Evolutionary conservation across 1,140 invertebrate species (phyloP), one percentile per base, ranked within the genome.

Genomic region (Drosophila elegans): DNA sequence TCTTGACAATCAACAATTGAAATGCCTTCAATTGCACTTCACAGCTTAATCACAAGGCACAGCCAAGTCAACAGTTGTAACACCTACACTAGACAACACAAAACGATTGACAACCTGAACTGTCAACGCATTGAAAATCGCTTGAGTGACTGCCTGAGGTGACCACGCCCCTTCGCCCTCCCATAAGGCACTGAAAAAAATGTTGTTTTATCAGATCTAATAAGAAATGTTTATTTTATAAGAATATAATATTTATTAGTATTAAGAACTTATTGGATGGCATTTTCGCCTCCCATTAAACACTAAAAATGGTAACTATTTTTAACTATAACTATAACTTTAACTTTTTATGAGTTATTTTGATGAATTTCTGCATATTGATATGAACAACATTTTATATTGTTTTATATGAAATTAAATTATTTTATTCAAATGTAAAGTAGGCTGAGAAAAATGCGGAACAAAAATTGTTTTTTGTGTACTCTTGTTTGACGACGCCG

Each of bases 81-180:
- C 82, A 88, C 82, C 82, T 75, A 85, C 81, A 60, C 72, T 60
- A 45, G 44, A 44, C 38, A 42, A 76, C 61, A 80, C 78, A 86
- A 86, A 81, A 71, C 82, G 78, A 85, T 85, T 88, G 82, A 85
- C 82, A 88, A 49, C 52, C 78, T 64, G 84, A 82, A 81, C 82
- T 85, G 82, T 85, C 82, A 85, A 85, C 82, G 82, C 81, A 78
- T 85, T 85, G 60, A 71, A 86, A 88, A 81, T 78, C 71, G 48
- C 45, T 79, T 82, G 69, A 84, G 75, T 82, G 75, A 84, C 62
- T 83, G 63, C 69, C 75, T 56, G 32, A 21, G n/a, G 16, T 16
- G 48, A 55, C 64, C 83, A 88, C 83, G 78, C 63, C 52, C 52
- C 29, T 44, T 61, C 9, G 27, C 68, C 25, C 39, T 42, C 21